Percentiles rank a stretch among this genome's conserved stretches.
These are phyloP conservation scores for Serranus cabrilla DNA, from an alignment of 2,797 vertebrate species.

Conservation along the genomic window DNA sequence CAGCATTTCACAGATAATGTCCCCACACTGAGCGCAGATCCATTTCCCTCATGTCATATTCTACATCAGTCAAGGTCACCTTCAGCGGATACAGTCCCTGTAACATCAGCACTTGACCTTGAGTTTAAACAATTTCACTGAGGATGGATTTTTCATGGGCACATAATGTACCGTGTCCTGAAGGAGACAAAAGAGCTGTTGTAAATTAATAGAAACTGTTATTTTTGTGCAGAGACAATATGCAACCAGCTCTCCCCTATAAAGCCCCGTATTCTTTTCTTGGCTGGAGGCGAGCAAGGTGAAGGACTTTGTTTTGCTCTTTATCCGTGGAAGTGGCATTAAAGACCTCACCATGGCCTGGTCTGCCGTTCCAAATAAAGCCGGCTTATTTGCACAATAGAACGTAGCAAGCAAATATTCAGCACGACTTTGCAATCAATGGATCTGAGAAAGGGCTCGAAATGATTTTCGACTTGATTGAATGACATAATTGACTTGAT, in stretches of 20 bases:
- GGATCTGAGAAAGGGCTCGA: constrained; percentile 81
- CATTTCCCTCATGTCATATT: constrained; percentile 84
- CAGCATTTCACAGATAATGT: constrained; percentile 84
- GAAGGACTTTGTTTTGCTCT: constrained; percentile 75
- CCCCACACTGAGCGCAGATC: constrained; percentile 76
- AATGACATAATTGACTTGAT: constrained; percentile 90
- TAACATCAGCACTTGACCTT: constrained; percentile 81
- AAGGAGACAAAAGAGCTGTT: constrained; percentile 76
- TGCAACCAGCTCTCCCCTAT: constrained; percentile 42
- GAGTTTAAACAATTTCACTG: constrained; percentile 78
- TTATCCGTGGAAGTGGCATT: constrained; percentile 51
- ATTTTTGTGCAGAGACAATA: constrained; percentile 56
- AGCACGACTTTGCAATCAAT: constrained; percentile 84
- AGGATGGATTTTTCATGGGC: constrained; percentile 79
- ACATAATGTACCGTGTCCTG: constrained; percentile 75
- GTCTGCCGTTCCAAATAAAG: constrained; percentile 63
- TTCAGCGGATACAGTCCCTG: constrained; percentile 73
- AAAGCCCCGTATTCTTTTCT: constrained; percentile 53
- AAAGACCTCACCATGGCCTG: constrained; percentile 52
- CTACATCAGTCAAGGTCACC: constrained; percentile 83
- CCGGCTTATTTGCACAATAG: constrained; percentile 77
- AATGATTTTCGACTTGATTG: constrained; percentile 87
- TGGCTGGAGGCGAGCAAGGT: constrained; percentile 62
- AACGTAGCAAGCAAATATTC: constrained; percentile 74
- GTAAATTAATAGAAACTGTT: constrained; percentile 75